Percentiles rank a stretch among this genome's conserved stretches.
These are phyloP conservation scores for Drosophila buzzatii DNA, from an alignment of 2,888 invertebrate species.

Conservation along the genomic window DNA sequence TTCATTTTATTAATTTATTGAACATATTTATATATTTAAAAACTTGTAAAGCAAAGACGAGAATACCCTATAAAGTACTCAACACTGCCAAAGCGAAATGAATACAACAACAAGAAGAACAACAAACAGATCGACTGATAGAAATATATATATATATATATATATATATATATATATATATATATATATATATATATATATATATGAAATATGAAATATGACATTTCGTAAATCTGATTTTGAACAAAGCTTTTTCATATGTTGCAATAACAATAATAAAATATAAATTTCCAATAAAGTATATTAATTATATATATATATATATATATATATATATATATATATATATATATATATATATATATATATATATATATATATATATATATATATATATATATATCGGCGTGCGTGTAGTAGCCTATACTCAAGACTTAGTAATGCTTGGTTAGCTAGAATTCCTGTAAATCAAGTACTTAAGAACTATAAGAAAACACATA, in stretches of 20 bases:
- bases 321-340: constrained; percentile 12
- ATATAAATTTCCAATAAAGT: constrained; percentile 25
- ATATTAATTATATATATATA: constrained; percentile 27
- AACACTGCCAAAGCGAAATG: constrained; percentile 82
- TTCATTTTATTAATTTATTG: not conserved
- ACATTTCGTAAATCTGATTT: constrained; percentile 23
- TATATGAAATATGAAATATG: constrained; percentile 16
- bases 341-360: constrained; percentile 17
- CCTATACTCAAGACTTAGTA: constrained; percentile 36
- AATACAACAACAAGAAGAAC: constrained; percentile 41
- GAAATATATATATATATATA: constrained; percentile 1
- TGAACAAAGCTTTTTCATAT: constrained; percentile 47
- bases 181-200: constrained; percentile 12
- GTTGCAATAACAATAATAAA: constrained; percentile 48
- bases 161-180: constrained; percentile 14
- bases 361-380: constrained; percentile 24
- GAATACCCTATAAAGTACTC: constrained; percentile 51
- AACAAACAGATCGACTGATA: constrained; percentile 64
- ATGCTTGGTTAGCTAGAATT: constrained; percentile 40
- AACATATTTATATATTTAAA: constrained; percentile 20
- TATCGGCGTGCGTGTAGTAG: constrained; percentile 43
- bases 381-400: constrained; percentile 14
- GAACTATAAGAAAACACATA: constrained; percentile 16
- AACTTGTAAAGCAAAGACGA: constrained; percentile 19
- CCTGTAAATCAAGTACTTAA: constrained; percentile 26